Percentiles rank a stretch among this genome's conserved stretches.
These are phyloP conservation scores for Odontomyia ornata DNA, from an alignment of 2,888 invertebrate genomes.

Conservation along the genomic window DNA sequence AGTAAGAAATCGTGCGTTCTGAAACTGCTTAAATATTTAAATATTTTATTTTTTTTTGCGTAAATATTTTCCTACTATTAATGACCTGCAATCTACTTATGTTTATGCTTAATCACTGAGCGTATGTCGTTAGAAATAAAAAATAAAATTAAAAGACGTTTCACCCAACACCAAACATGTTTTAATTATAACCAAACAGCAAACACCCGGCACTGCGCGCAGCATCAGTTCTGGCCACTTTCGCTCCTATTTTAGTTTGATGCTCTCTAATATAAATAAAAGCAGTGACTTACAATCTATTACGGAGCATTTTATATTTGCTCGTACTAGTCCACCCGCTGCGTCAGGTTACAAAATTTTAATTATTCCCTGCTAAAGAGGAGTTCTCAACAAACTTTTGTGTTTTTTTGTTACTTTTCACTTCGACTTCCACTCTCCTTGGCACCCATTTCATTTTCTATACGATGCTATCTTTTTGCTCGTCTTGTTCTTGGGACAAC, in stretches of 20 bases:
- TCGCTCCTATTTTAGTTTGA: conserved; percentile 1
- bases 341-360: conserved; percentile 39
- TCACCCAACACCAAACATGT: too few relatives aligned
- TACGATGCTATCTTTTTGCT: background rate
- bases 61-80: too few relatives aligned
- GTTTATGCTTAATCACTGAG: too few relatives aligned
- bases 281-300: conserved; percentile 42
- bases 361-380: conserved; percentile 37
- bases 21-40: too few relatives aligned
- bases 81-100: too few relatives aligned
- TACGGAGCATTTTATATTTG: conserved; percentile 29
- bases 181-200: too few relatives aligned
- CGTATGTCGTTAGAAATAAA: too few relatives aligned
- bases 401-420: background rate
- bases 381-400: conserved; percentile 21
- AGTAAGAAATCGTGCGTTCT: too few relatives aligned
- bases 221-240: background rate
- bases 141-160: too few relatives aligned
- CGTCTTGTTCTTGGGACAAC: conserved; percentile 10
- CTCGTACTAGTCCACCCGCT: conserved; percentile 20
- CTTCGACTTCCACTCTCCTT: background rate
- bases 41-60: too few relatives aligned
- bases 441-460: background rate
- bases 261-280: conserved; percentile 25
- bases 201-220: too few relatives aligned